phyloP scores from a whole-genome alignment of 30 jellyfish, hydroid and myxozoan genomes.

The Hydractinia symbiolongicarpus region DNA sequence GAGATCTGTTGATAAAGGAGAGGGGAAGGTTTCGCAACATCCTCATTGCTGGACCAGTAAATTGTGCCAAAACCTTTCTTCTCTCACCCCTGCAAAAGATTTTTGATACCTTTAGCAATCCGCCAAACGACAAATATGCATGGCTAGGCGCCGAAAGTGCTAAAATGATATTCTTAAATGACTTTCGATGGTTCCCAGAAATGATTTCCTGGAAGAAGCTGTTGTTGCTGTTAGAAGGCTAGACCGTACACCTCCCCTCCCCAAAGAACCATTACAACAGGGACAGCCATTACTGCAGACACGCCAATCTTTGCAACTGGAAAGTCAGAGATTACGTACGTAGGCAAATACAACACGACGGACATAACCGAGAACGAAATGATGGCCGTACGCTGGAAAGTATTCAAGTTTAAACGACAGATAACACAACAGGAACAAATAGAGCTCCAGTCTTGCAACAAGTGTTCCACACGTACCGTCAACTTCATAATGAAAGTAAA shows the following conservation, averaged over 20 bases:
- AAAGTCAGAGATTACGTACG: conserved; percentile 1
- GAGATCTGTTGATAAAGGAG: conserved; percentile 37
- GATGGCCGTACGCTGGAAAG: conserved; percentile 4
- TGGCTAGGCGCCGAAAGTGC: conserved; percentile 38
- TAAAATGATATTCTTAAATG: conserved; percentile 35
- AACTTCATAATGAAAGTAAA: no score
- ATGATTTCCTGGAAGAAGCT: conserved; percentile 34
- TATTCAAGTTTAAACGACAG: neutral
- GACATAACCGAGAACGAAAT: conserved; percentile 2
- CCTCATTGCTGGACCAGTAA: conserved; percentile 23
- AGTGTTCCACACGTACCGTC: neutral
- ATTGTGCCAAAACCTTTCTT: conserved; percentile 36
- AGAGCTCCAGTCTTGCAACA: neutral
- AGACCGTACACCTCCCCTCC: conserved; percentile 46
- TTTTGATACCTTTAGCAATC: conserved; percentile 20
- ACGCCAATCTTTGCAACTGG: conserved; percentile 43
- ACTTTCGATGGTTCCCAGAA: conserved; percentile 44
- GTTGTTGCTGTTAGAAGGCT: conserved; percentile 36
- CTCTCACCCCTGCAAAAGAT: conserved; percentile 25
- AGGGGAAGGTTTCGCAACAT: conserved; percentile 38
- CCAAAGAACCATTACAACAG: conserved; percentile 43
- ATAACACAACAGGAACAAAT: neutral
- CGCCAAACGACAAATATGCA: conserved; percentile 40
- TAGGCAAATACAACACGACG: conserved; percentile 1
- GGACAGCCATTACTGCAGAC: conserved; percentile 29